phyloP scores from a whole-genome alignment of 2,888 invertebrate genomes.

The Melikaiella ostensackeni region DNA sequence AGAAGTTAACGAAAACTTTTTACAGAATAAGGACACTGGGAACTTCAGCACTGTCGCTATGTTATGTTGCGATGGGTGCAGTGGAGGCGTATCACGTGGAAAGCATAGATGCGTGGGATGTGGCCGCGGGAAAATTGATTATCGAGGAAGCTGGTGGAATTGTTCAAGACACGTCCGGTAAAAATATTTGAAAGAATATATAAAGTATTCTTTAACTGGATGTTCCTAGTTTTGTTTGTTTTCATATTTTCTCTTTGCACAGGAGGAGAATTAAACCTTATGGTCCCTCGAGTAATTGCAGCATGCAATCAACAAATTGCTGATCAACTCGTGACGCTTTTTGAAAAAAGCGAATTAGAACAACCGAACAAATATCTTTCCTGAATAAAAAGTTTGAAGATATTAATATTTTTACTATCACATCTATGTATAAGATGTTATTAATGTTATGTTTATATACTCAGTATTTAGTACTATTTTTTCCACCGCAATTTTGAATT shows the following conservation, averaged over 20 bases:
- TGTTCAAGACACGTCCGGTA: slow-evolving; percentile 82
- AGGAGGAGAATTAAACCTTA: slow-evolving; percentile 79
- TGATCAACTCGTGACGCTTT: slow-evolving; percentile 77
- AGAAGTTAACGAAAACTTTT: slow-evolving; percentile 29
- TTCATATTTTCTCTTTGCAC: slow-evolving; percentile 46
- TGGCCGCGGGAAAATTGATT: slow-evolving; percentile 86
- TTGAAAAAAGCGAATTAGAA: slow-evolving; percentile 77
- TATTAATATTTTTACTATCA: neutral
- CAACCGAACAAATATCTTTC: slow-evolving; percentile 54
- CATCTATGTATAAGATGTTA: neutral
- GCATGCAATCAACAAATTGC: slow-evolving; percentile 78
- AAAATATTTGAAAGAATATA: slow-evolving; percentile 35
- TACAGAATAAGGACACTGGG: slow-evolving; percentile 82
- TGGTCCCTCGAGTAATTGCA: slow-evolving; percentile 80
- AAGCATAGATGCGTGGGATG: slow-evolving; percentile 88
- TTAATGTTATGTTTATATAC: neutral
- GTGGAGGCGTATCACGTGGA: slow-evolving; percentile 86
- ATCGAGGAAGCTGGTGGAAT: slow-evolving; percentile 88
- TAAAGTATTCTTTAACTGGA: neutral
- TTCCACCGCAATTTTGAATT: neutral
- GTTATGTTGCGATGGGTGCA: slow-evolving; percentile 85
- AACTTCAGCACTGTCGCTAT: slow-evolving; percentile 85
- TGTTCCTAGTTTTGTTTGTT: neutral
- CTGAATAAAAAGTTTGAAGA: slow-evolving; percentile 36
- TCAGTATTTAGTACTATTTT: neutral